Base-by-base conservation (phyloP, 2,797 vertebrate genomes). In the Morus bassanus region DNA sequence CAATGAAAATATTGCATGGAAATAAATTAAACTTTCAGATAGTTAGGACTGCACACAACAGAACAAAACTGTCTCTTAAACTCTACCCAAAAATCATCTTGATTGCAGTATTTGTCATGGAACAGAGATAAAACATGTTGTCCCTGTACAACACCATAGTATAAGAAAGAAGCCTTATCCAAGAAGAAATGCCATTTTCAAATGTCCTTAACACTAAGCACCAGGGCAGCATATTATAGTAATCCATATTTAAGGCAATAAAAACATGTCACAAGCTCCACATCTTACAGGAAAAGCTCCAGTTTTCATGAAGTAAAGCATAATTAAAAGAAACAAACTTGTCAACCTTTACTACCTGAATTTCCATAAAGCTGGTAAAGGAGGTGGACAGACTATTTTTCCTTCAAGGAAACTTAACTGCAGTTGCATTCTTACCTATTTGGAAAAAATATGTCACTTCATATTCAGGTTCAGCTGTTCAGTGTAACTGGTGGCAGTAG, bases 321-420 rank as follows among this genome's bases (percentile, higher is more conserved):
- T 56, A 93, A 95, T 86, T 89, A 56, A 95, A 93, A 79, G 61
- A 86, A 95, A 68, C 16, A 90, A 88, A 70, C 41, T 82, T 90
- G 60, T 76, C 91, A 82, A 35, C 31, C 28, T 91, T 84, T 86
- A 39, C 35, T 69, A 86, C 48, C 74, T 91, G 67, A 90, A 73
- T 78, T 79, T 60, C 59, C 88, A 89, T 4, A 0, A 89, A 87
- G 22, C 48, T 72, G 48, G 45, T 74, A 88, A 75, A 92, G 11
- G 11, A 74, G 14, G 25, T 90, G 63, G 65, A 48, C 50, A 81
- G 65, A 59, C 24, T 81, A 90, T 88, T 95, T 95, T 83, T 89
- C 72, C 19, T 85, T 89, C 84, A 89, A 80, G 33, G 18, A 77
- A 69, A 54, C 35, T 85, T 80, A 81, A 59, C 39, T 60, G 35